Conservation (phyloP, 2,113 vertebrate species). For the Nanorana parkeri region DNA sequence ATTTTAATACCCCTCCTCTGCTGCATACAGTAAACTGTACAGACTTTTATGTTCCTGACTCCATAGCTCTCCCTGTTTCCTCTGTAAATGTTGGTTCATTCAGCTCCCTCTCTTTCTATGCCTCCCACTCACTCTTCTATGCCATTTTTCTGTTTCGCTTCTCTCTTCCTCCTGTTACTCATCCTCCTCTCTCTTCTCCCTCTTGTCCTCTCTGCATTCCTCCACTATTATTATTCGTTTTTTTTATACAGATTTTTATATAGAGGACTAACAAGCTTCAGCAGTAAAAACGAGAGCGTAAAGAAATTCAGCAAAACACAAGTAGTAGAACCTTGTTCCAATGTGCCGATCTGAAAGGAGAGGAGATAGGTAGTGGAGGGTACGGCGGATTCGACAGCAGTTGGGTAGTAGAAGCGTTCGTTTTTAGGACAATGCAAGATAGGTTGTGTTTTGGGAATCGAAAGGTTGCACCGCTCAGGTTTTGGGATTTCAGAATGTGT, state of each 20-base stretch:
- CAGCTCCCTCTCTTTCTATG: slow-evolving; percentile 29
- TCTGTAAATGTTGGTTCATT: slow-evolving; percentile 29
- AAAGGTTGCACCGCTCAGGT: too few species aligned
- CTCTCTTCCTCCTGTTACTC: slow-evolving; percentile 40
- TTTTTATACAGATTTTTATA: background rate
- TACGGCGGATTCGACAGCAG: too few species aligned
- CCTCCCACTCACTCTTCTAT: slow-evolving; percentile 25
- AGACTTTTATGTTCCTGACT: background rate
- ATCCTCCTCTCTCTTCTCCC: slow-evolving; percentile 5
- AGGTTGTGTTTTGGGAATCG: too few species aligned
- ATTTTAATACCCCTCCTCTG: background rate
- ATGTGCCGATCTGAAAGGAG: too few species aligned
- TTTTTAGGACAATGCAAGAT: too few species aligned
- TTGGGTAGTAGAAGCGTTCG: too few species aligned
- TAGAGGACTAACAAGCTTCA: too few species aligned
- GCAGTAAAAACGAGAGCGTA: too few species aligned
- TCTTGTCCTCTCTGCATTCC: background rate
- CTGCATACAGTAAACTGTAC: background rate
- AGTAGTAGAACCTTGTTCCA: too few species aligned
- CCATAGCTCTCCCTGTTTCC: background rate
- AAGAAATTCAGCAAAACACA: too few species aligned
- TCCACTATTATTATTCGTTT: background rate
- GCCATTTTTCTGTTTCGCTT: background rate
- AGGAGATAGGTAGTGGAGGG: too few species aligned
- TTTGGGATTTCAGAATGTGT: too few species aligned